Evolutionary conservation across 2,888 invertebrate species (phyloP).

Genomic region (Cosmia pyralina): DNA sequence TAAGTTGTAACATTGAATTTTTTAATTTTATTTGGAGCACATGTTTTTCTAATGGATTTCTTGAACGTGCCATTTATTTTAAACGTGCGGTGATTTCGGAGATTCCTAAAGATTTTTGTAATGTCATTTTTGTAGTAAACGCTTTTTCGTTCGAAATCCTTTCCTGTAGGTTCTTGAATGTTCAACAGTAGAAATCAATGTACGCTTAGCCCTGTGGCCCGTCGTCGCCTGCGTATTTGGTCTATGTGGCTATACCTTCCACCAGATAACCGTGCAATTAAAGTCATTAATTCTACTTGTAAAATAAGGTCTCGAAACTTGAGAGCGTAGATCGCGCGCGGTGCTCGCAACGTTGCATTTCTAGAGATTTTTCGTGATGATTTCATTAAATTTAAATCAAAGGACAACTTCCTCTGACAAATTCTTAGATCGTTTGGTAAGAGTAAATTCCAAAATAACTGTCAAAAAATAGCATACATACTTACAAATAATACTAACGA

Average conservation of each 20-base stretch:
- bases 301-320: too few species aligned
- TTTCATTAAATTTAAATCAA: too few species aligned
- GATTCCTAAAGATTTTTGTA: slow-evolving; percentile 77
- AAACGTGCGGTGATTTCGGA: slow-evolving; percentile 75
- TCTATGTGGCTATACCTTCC: slow-evolving; percentile 35
- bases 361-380: too few species aligned
- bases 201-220: slow-evolving; percentile 82
- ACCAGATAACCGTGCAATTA: too few species aligned
- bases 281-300: too few species aligned
- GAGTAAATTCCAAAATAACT: too few species aligned
- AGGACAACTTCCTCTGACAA: too few species aligned
- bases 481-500: too few species aligned
- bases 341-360: too few species aligned
- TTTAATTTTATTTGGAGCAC: slow-evolving; percentile 67
- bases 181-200: slow-evolving; percentile 88
- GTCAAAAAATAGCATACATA: too few species aligned
- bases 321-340: too few species aligned
- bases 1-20: slow-evolving; percentile 69
- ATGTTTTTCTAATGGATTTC: slow-evolving; percentile 71
- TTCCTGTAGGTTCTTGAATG: slow-evolving; percentile 86
- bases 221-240: slow-evolving; percentile 69
- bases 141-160: slow-evolving; percentile 73
- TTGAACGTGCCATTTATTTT: slow-evolving; percentile 84
- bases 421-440: too few species aligned
- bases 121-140: slow-evolving; percentile 63